Evolutionary conservation across 2,797 vertebrate species (phyloP).

Genomic region (Phrynocephalus guinanensis): DNA sequence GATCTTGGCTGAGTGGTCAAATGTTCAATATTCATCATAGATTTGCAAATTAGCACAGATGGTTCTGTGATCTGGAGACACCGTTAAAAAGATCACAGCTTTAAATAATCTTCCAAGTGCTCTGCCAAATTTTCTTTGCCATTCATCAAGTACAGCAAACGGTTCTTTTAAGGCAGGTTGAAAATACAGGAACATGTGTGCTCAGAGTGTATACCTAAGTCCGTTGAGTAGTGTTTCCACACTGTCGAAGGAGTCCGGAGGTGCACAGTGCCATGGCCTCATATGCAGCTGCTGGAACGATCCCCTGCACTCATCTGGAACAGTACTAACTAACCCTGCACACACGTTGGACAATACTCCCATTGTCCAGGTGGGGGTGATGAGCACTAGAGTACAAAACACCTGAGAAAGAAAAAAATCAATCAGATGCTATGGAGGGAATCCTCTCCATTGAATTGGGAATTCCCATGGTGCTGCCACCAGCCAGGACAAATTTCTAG

Average conservation of each 20-base stretch:
- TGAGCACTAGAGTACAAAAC: background rate
- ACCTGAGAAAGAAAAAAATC: background rate
- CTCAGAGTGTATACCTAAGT: constrained; percentile 6
- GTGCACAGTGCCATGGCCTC: background rate
- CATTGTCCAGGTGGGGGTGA: background rate
- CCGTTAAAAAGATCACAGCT: constrained; percentile 38
- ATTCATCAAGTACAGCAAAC: constrained; percentile 31
- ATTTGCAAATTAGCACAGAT: constrained; percentile 5
- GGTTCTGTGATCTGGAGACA: background rate
- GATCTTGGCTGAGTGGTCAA: background rate
- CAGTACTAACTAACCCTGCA: background rate
- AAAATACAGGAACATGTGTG: background rate
- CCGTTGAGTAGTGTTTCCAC: background rate
- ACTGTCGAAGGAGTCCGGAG: background rate
- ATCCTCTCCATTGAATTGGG: background rate
- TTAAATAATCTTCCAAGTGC: constrained; percentile 14
- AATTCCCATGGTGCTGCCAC: background rate
- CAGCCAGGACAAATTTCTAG: background rate
- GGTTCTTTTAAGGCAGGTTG: constrained; percentile 1
- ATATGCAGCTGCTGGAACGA: background rate
- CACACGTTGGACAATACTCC: background rate
- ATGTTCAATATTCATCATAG: constrained; percentile 19
- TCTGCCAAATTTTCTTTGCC: constrained; percentile 17
- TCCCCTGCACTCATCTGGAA: background rate
- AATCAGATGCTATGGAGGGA: background rate